A percentile compares a stretch with the other conserved stretches of the same genome.
Conservation (phyloP, 2,113 vertebrate genomes). For the Opisthocomus hoazin region DNA sequence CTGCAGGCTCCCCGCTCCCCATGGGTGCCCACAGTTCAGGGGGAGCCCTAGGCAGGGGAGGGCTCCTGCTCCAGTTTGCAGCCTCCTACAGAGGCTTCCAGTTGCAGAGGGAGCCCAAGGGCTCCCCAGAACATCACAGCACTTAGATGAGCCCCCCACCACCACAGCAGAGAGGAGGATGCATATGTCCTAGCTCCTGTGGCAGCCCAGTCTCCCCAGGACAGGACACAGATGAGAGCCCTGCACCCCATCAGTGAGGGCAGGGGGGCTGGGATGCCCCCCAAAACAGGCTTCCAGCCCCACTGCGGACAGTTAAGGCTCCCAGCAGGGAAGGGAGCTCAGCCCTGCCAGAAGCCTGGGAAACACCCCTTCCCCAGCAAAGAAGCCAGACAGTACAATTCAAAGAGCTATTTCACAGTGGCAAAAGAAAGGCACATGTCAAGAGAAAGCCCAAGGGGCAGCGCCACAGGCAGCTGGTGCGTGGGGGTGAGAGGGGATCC, state of each 20-base stretch:
- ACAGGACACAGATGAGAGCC: neutral
- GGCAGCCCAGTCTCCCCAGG: neutral
- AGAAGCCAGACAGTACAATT: conserved; percentile 32
- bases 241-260: neutral
- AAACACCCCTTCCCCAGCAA: neutral
- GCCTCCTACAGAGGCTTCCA: conserved; percentile 56
- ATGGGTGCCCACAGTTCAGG: fast-evolving
- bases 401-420: conserved; percentile 67
- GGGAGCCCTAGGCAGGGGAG: neutral
- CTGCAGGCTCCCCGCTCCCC: neutral
- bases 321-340: neutral
- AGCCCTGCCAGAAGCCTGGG: neutral
- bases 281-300: neutral
- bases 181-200: neutral
- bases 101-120: conserved; percentile 44
- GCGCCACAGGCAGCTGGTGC: neutral
- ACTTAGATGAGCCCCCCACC: neutral
- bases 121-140: neutral
- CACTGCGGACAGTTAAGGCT: neutral
- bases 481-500: neutral
- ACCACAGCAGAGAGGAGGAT: neutral
- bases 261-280: neutral
- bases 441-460: conserved; percentile 13
- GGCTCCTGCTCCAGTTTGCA: conserved; percentile 8
- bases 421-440: conserved; percentile 70